A percentile compares a stretch with the other conserved stretches of the same genome.
These are phyloP conservation scores for Samia ricini DNA, from an alignment of 1,140 invertebrate species.

Conservation along the genomic window DNA sequence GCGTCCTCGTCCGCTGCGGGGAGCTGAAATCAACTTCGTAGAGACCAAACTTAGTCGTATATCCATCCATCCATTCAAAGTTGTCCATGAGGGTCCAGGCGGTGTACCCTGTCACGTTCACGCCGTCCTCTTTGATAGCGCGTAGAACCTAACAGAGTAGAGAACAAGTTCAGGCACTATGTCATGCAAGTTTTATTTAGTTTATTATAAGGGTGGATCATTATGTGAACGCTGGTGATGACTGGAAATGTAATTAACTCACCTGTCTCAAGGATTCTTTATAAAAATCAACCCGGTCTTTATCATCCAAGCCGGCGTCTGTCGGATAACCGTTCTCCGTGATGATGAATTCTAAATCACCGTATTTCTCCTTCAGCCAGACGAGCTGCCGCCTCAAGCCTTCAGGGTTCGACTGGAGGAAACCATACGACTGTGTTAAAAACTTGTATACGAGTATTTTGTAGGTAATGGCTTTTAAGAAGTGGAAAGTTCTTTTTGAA, in stretches of 20 bases:
- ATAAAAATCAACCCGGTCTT: conserved; percentile 59
- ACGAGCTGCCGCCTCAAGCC: conserved; percentile 75
- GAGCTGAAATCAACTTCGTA: conserved; percentile 84
- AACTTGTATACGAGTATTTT: neutral
- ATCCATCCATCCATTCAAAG: conserved; percentile 38
- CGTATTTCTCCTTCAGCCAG: conserved; percentile 77
- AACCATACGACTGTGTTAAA: neutral
- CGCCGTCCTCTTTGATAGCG: conserved; percentile 38
- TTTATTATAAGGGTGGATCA: neutral
- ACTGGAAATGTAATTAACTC: neutral
- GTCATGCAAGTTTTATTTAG: too few relatives aligned
- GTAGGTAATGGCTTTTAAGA: neutral
- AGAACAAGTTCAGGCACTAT: neutral
- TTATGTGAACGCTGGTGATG: neutral
- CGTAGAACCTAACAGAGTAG: conserved; percentile 26
- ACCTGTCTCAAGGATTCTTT: conserved; percentile 33
- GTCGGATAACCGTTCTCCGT: conserved; percentile 80
- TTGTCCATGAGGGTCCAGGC: conserved; percentile 44
- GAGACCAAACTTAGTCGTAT: conserved; percentile 83
- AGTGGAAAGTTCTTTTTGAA: too few relatives aligned
- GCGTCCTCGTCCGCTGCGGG: conserved; percentile 80
- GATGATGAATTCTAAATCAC: conserved; percentile 73
- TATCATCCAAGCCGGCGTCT: conserved; percentile 72
- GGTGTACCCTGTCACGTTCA: conserved; percentile 35
- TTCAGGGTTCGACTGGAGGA: conserved; percentile 58